Evolutionary conservation across 2,113 vertebrate genomes (phyloP).

Genomic region (Regulus satrapa): DNA sequence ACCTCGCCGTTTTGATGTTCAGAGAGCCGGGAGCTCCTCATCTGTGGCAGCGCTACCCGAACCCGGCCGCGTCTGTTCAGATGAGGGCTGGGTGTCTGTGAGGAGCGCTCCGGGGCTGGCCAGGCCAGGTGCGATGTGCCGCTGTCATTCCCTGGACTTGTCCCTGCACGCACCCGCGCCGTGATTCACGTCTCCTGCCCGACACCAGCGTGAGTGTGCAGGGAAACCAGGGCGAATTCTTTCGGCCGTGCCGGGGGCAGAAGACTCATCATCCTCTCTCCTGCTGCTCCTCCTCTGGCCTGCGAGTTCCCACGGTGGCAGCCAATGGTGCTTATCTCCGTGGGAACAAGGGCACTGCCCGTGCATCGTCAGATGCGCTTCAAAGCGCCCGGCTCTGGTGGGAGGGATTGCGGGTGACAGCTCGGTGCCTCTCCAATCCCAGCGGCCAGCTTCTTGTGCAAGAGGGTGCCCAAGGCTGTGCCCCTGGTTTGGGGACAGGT

Average conservation of each 20-base stretch:
- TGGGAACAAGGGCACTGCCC: not conserved
- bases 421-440: rapidly evolving
- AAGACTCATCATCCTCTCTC: not conserved
- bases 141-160: not conserved
- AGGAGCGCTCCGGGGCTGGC: not conserved
- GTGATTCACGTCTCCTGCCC: not conserved
- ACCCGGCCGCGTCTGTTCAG: not conserved
- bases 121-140: rapidly evolving
- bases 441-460: rapidly evolving
- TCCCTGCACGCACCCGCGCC: not conserved
- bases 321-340: not conserved
- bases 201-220: not conserved
- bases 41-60: not conserved
- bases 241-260: not conserved
- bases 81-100: rapidly evolving
- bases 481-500: rapidly evolving
- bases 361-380: not conserved
- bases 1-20: not conserved
- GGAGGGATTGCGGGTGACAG: not conserved
- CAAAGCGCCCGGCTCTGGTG: not conserved
- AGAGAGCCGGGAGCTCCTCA: not conserved
- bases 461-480: rapidly evolving
- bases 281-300: not conserved
- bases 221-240: not conserved
- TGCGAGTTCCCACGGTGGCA: not conserved